These are phyloP conservation scores for Columba livia DNA, from an alignment of 2,113 vertebrate species.

Conservation along the genomic window DNA sequence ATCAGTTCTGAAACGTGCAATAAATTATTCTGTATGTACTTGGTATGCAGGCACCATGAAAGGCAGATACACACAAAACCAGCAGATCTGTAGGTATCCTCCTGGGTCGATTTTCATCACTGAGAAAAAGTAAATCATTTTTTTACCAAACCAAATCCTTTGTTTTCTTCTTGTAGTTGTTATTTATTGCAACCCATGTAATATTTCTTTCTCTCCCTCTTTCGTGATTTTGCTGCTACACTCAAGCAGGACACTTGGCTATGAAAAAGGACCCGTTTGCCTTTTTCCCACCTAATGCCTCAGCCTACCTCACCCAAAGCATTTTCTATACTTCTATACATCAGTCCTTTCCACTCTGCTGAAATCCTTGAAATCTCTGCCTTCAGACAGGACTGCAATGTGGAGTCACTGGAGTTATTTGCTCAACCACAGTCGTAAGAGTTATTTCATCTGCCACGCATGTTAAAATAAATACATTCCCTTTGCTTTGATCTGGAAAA, in stretches of 20 bases:
- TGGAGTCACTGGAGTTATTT: background rate
- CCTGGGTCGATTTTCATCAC: background rate
- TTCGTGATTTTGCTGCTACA: background rate
- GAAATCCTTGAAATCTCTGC: background rate
- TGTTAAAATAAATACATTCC: background rate
- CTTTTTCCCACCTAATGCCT: background rate
- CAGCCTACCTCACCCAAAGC: background rate
- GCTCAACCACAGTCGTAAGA: background rate
- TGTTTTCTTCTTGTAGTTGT: background rate
- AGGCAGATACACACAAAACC: background rate
- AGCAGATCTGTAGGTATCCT: background rate
- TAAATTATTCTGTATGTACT: background rate
- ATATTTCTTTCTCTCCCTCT: background rate
- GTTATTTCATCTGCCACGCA: background rate
- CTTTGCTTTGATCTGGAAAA: background rate
- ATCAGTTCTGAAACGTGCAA: background rate
- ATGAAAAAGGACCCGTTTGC: fast-evolving
- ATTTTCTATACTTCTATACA: background rate
- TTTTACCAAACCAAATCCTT: background rate
- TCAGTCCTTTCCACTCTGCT: background rate
- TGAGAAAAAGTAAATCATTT: background rate
- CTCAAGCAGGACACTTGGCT: background rate
- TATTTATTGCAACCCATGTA: background rate
- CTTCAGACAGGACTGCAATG: background rate
- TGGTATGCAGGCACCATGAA: background rate